Evolutionary conservation across 2,888 invertebrate genomes (phyloP).

Genomic region (Nephrotoma guestfalica): DNA sequence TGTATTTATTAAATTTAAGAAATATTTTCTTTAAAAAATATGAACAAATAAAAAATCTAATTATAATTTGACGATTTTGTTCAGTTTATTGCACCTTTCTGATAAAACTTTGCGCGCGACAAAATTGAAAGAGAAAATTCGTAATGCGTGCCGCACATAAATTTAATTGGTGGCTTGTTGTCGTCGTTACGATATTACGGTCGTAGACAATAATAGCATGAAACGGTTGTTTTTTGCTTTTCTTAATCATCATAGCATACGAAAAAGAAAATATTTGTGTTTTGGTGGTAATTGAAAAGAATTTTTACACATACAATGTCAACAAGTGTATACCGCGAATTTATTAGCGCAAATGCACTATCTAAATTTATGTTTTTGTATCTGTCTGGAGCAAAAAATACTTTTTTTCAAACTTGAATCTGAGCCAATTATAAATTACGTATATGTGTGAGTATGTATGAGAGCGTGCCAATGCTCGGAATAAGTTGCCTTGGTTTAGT

Average conservation of each 20-base stretch:
- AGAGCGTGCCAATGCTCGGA: neutral
- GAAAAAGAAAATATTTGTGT: neutral
- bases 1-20: neutral
- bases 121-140: neutral
- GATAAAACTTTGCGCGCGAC: neutral
- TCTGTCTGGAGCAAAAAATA: neutral
- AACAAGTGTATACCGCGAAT: neutral
- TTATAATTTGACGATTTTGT: neutral
- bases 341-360: neutral
- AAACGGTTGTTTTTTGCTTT: neutral
- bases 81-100: neutral
- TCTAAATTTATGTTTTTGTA: neutral
- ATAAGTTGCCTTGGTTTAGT: neutral
- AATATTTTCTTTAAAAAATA: neutral
- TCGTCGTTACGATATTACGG: neutral
- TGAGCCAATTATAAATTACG: neutral
- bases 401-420: neutral
- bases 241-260: neutral
- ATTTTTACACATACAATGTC: neutral
- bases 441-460: neutral
- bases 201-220: neutral
- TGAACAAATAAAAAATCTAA: neutral
- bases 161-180: neutral
- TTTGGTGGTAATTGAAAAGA: neutral
- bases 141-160: neutral